phyloP scores from a whole-genome alignment of 2,113 vertebrate species.

The Nesospiza acunhae region DNA sequence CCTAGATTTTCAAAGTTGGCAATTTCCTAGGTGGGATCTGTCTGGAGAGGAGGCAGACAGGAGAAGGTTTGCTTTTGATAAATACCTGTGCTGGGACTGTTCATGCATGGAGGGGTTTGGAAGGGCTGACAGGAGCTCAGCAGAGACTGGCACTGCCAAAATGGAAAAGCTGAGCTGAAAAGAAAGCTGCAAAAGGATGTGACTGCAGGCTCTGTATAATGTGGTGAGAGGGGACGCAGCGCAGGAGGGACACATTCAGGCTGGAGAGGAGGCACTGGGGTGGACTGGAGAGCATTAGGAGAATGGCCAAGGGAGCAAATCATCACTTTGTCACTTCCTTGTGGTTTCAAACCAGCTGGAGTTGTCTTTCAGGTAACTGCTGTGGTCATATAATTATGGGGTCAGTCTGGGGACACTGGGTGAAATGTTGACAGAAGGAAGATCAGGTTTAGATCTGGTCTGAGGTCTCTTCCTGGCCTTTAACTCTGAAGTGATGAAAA shows the following conservation, averaged over 20 bases:
- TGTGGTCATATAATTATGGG: neutral
- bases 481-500: neutral
- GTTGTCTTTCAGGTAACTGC: neutral
- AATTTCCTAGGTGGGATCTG: neutral
- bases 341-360: neutral
- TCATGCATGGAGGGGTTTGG: neutral
- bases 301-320: neutral
- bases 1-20: neutral
- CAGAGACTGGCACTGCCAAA: neutral
- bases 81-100: neutral
- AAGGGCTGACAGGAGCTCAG: neutral
- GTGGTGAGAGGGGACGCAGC: neutral
- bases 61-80: neutral
- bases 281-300: neutral
- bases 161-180: neutral
- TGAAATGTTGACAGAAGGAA: neutral
- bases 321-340: neutral
- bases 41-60: neutral
- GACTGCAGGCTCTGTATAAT: rapidly evolving
- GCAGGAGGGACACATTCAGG: neutral
- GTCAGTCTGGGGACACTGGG: neutral
- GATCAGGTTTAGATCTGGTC: neutral
- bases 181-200: neutral
- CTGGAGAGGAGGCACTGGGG: neutral
- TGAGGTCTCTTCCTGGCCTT: neutral